Conservation (phyloP, 2,113 vertebrate species). For the Thermophis baileyi region DNA sequence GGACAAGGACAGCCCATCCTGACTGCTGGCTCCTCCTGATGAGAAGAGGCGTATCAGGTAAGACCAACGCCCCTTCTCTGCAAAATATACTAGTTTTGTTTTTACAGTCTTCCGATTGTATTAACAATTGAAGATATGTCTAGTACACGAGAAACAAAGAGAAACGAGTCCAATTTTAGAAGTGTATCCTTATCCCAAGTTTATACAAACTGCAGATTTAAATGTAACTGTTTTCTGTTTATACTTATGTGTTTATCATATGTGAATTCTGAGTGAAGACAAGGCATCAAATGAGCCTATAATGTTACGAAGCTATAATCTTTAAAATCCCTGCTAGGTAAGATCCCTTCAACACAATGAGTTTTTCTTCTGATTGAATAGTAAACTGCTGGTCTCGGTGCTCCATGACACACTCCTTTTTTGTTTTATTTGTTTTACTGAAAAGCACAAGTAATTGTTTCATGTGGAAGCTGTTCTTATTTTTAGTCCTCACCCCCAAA, state of each 20-base stretch:
- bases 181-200: background rate
- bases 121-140: slow-evolving; percentile 41
- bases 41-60: too few relatives aligned
- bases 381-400: background rate
- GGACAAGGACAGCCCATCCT: too few relatives aligned
- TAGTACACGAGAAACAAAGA: background rate
- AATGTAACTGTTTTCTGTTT: background rate
- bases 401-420: background rate
- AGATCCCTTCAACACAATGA: background rate
- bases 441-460: background rate
- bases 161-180: background rate
- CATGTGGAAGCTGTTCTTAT: background rate
- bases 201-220: background rate
- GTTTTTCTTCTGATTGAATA: background rate
- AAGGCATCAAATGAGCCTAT: background rate
- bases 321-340: background rate
- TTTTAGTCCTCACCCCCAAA: background rate
- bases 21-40: too few relatives aligned
- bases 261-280: background rate
- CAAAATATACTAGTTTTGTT: slow-evolving; percentile 10
- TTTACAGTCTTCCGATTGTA: slow-evolving; percentile 34
- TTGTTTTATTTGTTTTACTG: background rate
- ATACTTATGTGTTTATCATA: background rate
- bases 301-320: background rate
- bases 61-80: too few relatives aligned